A percentile compares a stretch with the other conserved stretches of the same genome.
phyloP scores from a whole-genome alignment of 2,113 vertebrate species.

The Ursus arctos region DNA sequence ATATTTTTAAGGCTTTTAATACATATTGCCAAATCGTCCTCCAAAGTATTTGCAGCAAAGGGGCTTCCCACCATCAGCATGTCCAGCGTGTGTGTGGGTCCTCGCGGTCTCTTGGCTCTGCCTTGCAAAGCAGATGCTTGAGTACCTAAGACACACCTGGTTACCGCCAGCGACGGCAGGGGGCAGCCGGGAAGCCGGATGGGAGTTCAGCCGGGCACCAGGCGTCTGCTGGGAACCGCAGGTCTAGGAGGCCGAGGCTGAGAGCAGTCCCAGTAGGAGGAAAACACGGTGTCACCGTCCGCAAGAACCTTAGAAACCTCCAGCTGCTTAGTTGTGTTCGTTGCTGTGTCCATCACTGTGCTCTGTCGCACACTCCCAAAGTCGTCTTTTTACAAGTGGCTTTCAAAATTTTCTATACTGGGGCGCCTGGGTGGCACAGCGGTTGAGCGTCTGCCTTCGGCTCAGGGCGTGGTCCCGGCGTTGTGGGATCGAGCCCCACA shows the following conservation, averaged over 20 bases:
- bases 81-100: background rate
- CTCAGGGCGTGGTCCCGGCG: too few relatives aligned
- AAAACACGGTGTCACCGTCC: background rate
- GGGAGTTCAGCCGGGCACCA: background rate
- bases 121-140: slow-evolving; percentile 14
- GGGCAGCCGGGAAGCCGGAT: background rate
- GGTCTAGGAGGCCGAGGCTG: background rate
- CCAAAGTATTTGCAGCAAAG: slow-evolving; percentile 25
- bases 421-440: too few relatives aligned
- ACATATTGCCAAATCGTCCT: slow-evolving; percentile 16
- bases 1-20: slow-evolving; percentile 52
- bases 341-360: background rate
- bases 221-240: background rate
- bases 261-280: background rate
- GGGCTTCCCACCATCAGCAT: background rate
- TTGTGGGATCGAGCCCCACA: too few relatives aligned
- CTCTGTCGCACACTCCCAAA: background rate
- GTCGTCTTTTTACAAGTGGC: slow-evolving; percentile 26
- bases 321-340: background rate
- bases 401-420: background rate
- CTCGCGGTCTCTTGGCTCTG: background rate
- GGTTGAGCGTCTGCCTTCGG: too few relatives aligned
- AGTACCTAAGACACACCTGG: background rate
- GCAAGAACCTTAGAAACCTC: background rate
- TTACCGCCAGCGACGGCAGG: background rate